phyloP scores from a whole-genome alignment of 1,140 invertebrate genomes.

The Zelostemma sp. region DNA sequence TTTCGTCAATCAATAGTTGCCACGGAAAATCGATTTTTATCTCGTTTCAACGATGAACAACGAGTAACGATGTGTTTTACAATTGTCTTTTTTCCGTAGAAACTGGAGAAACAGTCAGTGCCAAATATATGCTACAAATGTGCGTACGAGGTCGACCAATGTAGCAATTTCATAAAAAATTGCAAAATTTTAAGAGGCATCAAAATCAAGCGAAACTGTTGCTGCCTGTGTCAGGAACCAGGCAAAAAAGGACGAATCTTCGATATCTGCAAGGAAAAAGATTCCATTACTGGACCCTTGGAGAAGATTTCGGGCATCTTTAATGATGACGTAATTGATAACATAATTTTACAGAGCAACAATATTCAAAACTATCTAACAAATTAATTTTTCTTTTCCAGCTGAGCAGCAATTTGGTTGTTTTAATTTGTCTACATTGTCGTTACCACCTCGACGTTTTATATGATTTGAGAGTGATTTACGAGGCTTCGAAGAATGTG shows the following conservation, averaged over 20 bases:
- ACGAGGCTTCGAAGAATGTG: conserved; percentile 39
- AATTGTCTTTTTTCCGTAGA: conserved; percentile 30
- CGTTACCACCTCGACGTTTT: conserved; percentile 64
- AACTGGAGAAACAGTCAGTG: conserved; percentile 39
- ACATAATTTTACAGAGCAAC: conserved; percentile 10
- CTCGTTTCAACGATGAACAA: too few species aligned
- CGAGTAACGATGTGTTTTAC: background rate
- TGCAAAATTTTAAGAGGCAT: conserved; percentile 32
- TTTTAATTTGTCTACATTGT: conserved; percentile 59
- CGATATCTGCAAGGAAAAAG: conserved; percentile 49
- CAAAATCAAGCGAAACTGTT: conserved; percentile 31
- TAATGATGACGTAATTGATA: conserved; percentile 51
- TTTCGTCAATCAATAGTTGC: too few species aligned
- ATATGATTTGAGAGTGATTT: conserved; percentile 57
- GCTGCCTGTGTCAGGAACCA: conserved; percentile 52
- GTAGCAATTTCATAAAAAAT: conserved; percentile 60
- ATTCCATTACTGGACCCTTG: conserved; percentile 36
- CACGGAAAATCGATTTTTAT: too few species aligned
- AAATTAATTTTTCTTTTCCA: conserved; percentile 34
- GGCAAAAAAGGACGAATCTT: conserved; percentile 53
- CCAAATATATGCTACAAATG: conserved; percentile 66
- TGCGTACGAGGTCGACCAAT: conserved; percentile 64
- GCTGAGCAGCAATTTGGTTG: conserved; percentile 30
- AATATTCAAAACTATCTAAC: conserved; percentile 6
- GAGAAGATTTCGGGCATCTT: conserved; percentile 56